These are phyloP conservation scores for Henricia sp. DNA, from an alignment of 53 echinoderm and acorn worm species.

Conservation along the genomic window DNA sequence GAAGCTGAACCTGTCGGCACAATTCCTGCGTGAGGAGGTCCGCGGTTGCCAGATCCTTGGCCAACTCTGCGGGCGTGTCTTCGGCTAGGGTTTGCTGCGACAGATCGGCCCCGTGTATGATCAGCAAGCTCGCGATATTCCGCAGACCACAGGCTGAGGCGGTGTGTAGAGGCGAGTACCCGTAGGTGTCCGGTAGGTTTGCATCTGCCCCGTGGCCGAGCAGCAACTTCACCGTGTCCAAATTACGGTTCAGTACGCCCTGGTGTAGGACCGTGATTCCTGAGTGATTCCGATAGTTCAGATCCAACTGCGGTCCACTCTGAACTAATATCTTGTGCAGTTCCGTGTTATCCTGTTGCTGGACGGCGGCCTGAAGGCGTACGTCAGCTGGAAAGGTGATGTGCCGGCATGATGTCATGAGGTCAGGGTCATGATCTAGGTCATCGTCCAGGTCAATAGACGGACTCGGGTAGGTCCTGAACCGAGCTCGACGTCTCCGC, in stretches of 20 bases:
- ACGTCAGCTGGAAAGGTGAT: slow-evolving; percentile 89
- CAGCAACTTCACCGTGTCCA: slow-evolving; percentile 89
- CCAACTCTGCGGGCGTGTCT: slow-evolving; percentile 78
- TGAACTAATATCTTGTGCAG: slow-evolving; percentile 66
- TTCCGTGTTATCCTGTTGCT: slow-evolving; percentile 88
- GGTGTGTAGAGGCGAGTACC: slow-evolving; percentile 85
- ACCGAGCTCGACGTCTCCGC: slow-evolving; percentile 31
- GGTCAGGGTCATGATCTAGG: slow-evolving; percentile 6
- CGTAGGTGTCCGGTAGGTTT: slow-evolving; percentile 76
- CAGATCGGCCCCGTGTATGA: slow-evolving; percentile 84
- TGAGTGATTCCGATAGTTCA: slow-evolving; percentile 75
- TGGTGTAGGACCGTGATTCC: slow-evolving; percentile 87
- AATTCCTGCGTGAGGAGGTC: slow-evolving; percentile 77
- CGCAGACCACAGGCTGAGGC: slow-evolving; percentile 79
- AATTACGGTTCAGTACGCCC: slow-evolving; percentile 78
- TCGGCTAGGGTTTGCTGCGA: slow-evolving; percentile 70
- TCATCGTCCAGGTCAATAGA: slow-evolving; percentile 27
- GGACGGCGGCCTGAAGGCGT: slow-evolving; percentile 86
- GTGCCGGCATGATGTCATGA: slow-evolving; percentile 55
- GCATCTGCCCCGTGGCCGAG: slow-evolving; percentile 79
- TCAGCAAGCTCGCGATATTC: slow-evolving; percentile 82
- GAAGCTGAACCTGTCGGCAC: slow-evolving; percentile 79
- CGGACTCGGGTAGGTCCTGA: slow-evolving; percentile 46
- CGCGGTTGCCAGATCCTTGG: slow-evolving; percentile 83
- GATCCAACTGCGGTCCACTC: slow-evolving; percentile 62